phyloP scores from a whole-genome alignment of 2,113 vertebrate genomes.

The Probosciger aterrimus region DNA sequence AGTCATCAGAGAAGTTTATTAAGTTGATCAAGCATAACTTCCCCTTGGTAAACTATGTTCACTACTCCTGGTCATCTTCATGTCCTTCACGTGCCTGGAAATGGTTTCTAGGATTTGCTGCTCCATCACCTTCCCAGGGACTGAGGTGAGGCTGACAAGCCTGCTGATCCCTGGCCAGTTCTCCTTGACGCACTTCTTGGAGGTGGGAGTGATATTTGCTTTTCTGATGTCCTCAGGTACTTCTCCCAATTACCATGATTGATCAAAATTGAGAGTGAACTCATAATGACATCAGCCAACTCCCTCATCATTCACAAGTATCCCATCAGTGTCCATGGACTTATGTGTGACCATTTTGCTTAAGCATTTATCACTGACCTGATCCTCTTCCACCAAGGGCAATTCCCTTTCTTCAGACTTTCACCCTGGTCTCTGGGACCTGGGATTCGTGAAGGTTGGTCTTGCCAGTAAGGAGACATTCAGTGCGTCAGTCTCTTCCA shows the following conservation, averaged over 20 bases:
- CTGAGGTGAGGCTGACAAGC: not conserved
- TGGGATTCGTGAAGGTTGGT: not conserved
- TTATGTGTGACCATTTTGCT: not conserved
- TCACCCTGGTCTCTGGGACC: not conserved
- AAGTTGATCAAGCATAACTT: not conserved
- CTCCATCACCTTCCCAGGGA: not conserved
- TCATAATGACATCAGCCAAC: not conserved
- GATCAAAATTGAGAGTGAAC: not conserved
- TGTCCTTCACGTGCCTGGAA: not conserved
- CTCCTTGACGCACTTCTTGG: not conserved
- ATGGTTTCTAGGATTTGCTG: not conserved
- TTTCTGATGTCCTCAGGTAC: not conserved
- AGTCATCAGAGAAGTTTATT: not conserved
- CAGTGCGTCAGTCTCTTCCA: not conserved
- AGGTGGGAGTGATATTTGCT: not conserved
- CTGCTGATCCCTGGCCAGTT: not conserved
- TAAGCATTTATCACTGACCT: not conserved
- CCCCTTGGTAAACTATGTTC: not conserved
- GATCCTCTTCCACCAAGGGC: not conserved
- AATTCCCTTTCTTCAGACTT: not conserved
- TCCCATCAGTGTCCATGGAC: not conserved
- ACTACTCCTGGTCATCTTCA: not conserved
- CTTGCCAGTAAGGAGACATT: not conserved
- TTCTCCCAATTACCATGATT: not conserved
- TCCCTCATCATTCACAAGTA: not conserved